Evolutionary conservation across 23 tunicate species (phyloP), one percentile per base, ranked within the genome.

Genomic region (Trididemnum clinides): DNA sequence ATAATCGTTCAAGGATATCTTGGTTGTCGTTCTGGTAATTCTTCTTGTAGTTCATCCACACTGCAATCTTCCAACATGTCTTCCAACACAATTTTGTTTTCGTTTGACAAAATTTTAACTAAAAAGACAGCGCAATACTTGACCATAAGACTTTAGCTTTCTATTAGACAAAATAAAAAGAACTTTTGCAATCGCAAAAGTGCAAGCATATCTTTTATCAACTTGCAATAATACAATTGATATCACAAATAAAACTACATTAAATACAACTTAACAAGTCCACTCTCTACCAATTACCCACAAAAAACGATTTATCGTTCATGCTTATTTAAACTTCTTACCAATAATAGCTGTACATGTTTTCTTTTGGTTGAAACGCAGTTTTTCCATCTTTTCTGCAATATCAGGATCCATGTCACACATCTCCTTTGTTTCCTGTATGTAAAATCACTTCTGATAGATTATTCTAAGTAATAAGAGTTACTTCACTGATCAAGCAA

Each of bases 1-100:
- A n/a, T n/a, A n/a, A n/a, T n/a, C n/a, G n/a, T n/a, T n/a, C 39
- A 86, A 88, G 86, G 86, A 86, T 86, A 91, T 76, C 92, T 88
- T 27, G 97, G 97, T 1, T 73, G 64, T 39, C 88, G 1, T 4
- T 92, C 97, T 0, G 97, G 92, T 51, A 92, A 59, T 29, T 92
- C 92, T 30, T 87, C 97, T 26, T 50, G 66, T 38, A 92, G 39
- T 66, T 92, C 97, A 51, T 92, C 97, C 4, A 84, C 85, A 0
- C 89, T 34, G 27, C 36, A 35, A 37, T 92, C 88, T 36, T 92
- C 92, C 23, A 71, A 51, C 19, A 73, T 83, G 0, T 87, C 97
- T 4, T 92, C 97, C 0, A 92, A 66, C 0, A 39, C 86, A 33
- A 92, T 78, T 51, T 78, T 78, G 36, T 78, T 78, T 27, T 78